A percentile compares a stretch with the other conserved stretches of the same genome.
phyloP scores from a whole-genome alignment of 2,888 invertebrate genomes.

The Drepana falcataria region DNA sequence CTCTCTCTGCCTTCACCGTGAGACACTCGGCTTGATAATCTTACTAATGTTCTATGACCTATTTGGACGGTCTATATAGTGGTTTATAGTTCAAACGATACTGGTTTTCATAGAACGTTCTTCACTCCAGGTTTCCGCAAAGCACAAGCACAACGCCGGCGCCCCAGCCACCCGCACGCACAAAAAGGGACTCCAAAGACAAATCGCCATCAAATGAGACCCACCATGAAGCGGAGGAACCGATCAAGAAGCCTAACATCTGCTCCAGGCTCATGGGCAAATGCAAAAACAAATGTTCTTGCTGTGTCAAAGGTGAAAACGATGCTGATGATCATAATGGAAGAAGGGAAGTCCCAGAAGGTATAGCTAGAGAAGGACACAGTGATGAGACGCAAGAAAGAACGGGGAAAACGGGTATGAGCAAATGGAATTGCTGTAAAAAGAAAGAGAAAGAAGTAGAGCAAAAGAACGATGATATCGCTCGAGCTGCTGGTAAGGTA shows the following conservation, averaged over 20 bases:
- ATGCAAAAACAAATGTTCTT: constrained; percentile 65
- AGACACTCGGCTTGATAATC: too few species aligned
- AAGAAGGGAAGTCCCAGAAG: constrained; percentile 23
- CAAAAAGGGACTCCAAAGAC: constrained; percentile 44
- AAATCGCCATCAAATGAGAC: constrained; percentile 24
- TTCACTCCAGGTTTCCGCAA: constrained; percentile 57
- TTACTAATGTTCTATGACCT: too few species aligned
- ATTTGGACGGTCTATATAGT: too few species aligned
- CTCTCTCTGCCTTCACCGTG: too few species aligned
- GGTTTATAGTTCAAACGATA: too few species aligned
- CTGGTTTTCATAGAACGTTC: too few species aligned
- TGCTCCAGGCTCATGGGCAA: constrained; percentile 60
- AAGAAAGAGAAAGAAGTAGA: constrained; percentile 53
- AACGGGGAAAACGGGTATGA: constrained; percentile 26
- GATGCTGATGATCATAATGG: constrained; percentile 38
- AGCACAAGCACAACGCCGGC: constrained; percentile 70
- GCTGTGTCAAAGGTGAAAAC: constrained; percentile 53
- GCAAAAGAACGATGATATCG: constrained; percentile 44
- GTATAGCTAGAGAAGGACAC: constrained; percentile 13
- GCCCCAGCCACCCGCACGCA: constrained; percentile 61
- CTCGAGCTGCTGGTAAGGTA: constrained; percentile 66
- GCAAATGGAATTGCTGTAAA: constrained; percentile 57
- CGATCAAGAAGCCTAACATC: constrained; percentile 50
- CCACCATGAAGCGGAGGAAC: constrained; percentile 16
- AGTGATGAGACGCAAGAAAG: constrained; percentile 25